These are phyloP conservation scores for Plecotus auritus DNA, from an alignment of 2,113 vertebrate genomes.

Conservation along the genomic window DNA sequence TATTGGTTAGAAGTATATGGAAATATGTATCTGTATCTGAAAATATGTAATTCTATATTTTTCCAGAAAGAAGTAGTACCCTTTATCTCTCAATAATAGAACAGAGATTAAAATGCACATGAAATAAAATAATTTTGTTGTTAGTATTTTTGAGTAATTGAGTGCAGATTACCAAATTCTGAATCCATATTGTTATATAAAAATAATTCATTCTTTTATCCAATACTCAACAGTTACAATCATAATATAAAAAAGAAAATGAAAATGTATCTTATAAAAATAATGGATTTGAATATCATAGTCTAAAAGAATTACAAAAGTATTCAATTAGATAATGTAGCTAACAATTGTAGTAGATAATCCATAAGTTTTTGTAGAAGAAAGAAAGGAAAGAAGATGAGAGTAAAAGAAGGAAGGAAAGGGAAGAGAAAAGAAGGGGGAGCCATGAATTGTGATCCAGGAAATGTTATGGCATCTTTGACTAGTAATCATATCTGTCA, in stretches of 20 bases:
- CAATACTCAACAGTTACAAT: background rate
- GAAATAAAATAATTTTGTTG: background rate
- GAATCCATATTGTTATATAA: background rate
- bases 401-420: background rate
- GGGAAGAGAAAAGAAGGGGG: background rate
- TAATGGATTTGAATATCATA: background rate
- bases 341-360: background rate
- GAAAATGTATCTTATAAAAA: background rate
- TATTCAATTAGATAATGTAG: background rate
- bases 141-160: background rate
- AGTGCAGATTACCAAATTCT: background rate
- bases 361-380: background rate
- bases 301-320: background rate
- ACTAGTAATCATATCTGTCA: background rate
- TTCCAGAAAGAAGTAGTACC: background rate
- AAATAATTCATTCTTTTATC: background rate
- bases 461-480: background rate
- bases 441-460: background rate
- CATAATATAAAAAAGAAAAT: background rate
- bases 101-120: background rate
- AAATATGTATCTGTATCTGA: background rate
- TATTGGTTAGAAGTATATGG: background rate
- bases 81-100: background rate
- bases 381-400: background rate
- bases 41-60: background rate